A percentile compares a stretch with the other conserved stretches of the same genome.
These are phyloP conservation scores for Amblyopsis rosae DNA, from an alignment of 2,113 vertebrate genomes.

Conservation along the genomic window DNA sequence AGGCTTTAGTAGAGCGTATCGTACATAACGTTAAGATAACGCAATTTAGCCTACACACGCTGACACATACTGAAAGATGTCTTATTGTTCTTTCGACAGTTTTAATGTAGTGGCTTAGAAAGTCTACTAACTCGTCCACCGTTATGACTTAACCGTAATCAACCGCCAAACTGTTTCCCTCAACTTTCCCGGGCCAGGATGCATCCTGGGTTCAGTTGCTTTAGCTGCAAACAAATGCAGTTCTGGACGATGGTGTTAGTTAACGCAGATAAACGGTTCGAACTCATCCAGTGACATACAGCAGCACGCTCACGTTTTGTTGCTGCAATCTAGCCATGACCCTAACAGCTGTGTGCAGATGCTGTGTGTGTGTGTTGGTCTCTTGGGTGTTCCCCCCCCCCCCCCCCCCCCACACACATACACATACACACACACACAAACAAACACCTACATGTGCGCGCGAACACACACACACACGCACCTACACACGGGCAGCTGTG, in stretches of 20 bases:
- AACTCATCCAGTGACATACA: constrained; percentile 14
- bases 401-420: not conserved
- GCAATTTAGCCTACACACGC: too few relatives aligned
- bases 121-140: too few relatives aligned
- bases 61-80: too few relatives aligned
- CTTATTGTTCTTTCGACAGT: too few relatives aligned
- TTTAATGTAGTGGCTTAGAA: too few relatives aligned
- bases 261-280: constrained; percentile 26
- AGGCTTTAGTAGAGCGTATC: too few relatives aligned
- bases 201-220: constrained; percentile 20
- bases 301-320: constrained; percentile 19
- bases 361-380: constrained; percentile 20
- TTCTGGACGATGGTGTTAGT: constrained; percentile 40
- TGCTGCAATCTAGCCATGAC: constrained; percentile 39
- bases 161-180: too few relatives aligned
- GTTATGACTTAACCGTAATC: too few relatives aligned
- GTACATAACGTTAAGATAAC: too few relatives aligned
- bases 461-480: constrained; percentile 4
- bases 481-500: constrained; percentile 22
- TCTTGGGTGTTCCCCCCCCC: constrained; percentile 2
- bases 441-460: not conserved
- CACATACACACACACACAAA: not conserved
- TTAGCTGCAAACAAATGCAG: constrained; percentile 28
- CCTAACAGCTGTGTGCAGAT: constrained; percentile 37
- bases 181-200: not conserved